Percentiles rank a stretch among this genome's conserved stretches.
These are phyloP conservation scores for Cyphomyrmex costatus DNA, from an alignment of 1,140 invertebrate genomes.

Conservation along the genomic window DNA sequence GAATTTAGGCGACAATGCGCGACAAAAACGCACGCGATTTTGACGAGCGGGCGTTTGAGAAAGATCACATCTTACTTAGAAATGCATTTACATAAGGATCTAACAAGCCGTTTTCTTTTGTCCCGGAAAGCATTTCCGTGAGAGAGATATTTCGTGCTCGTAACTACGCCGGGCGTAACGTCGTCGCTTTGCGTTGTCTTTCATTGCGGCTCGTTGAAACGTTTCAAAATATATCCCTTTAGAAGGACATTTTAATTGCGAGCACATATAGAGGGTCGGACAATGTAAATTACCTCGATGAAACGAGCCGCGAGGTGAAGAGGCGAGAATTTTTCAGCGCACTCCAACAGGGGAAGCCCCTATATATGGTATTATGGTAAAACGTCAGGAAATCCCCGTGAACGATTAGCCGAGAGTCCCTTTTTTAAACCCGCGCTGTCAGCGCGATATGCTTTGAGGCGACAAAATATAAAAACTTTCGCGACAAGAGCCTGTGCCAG, in stretches of 20 bases:
- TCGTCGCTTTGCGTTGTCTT: background rate
- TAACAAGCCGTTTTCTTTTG: conserved; percentile 19
- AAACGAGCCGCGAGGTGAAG: conserved; percentile 13
- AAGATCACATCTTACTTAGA: conserved; percentile 28
- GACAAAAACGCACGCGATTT: background rate
- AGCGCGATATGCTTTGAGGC: conserved; percentile 9
- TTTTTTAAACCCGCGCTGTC: conserved; percentile 50
- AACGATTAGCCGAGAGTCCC: conserved; percentile 51
- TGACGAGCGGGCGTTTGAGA: background rate
- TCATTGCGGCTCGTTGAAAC: conserved; percentile 49
- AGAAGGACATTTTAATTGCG: conserved; percentile 54
- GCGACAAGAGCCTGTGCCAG: conserved; percentile 31
- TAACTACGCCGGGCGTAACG: background rate
- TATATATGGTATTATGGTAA: conserved; percentile 33
- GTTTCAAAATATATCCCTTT: conserved; percentile 53
- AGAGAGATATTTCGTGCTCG: conserved; percentile 3
- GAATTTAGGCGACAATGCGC: conserved; percentile 22
- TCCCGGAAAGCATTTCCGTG: conserved; percentile 2
- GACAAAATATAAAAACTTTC: conserved; percentile 58
- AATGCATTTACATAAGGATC: conserved; percentile 24
- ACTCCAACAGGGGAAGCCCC: background rate
- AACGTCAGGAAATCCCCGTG: conserved; percentile 38
- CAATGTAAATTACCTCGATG: conserved; percentile 54
- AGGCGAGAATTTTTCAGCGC: conserved; percentile 42
- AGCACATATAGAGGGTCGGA: background rate